Base-by-base conservation (phyloP, 2,797 vertebrate genomes). In the Anabas testudineus region DNA sequence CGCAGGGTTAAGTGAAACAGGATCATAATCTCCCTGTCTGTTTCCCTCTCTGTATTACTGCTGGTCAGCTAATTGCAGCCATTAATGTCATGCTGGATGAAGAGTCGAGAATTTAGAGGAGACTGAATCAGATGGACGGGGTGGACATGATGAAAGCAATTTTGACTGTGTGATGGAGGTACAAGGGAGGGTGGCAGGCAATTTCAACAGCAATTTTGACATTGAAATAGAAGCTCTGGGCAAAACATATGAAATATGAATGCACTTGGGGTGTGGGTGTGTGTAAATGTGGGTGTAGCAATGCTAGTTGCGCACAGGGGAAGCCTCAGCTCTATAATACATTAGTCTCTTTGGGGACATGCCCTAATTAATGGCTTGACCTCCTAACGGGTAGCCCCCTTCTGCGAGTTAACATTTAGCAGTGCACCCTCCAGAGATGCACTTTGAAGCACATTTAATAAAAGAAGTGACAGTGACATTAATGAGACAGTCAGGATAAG, bases 291-390 rank as follows among this genome's bases (percentile, higher is more conserved):
- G 69, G 80, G 73, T 81, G 87, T 78, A 74, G 59, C 58, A 67
- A 80, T 68, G 74, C 72, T 84, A 85, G 49, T 72, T 74, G 84
- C 13, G 74, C 88, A 88, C 89, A 87, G 80, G 85, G 87, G 86
- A 84, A 86, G 86, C 82, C 86, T 86, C 48, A 22, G 79, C 80
- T 86, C 83, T 87, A 78, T 88, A 87, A 91, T 86, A 80, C 79
- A 90, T 88, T 85, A 87, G 84, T 83, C 83, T 91, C 90, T 91
- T 82, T 78, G 64, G 90, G 89, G 92, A 92, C 74, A 43, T 82
- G 88, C 87, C 88, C 93, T 94, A 94, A 95, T 94, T 93, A 94
- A 94, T 87, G 87, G 75, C 90, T 90, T 90, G 93, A 94, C 92
- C 93, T 93, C 87, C 80, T 90, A 92, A 90, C 69, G 84, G 80